phyloP scores from a whole-genome alignment of 2,888 invertebrate species.

The Isoperla grammatica region DNA sequence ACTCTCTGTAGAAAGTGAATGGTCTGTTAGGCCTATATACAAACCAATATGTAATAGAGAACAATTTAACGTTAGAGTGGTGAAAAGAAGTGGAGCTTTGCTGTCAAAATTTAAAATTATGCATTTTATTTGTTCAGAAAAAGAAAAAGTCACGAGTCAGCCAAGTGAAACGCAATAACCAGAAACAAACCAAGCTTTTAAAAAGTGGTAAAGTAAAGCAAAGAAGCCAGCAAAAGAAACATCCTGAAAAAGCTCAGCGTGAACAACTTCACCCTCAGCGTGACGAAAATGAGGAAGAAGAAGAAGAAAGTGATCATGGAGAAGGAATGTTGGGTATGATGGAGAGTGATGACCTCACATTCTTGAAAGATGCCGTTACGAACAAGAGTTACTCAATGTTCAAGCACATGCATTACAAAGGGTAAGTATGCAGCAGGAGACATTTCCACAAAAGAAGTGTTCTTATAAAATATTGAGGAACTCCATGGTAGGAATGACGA shows the following conservation, averaged over 20 bases:
- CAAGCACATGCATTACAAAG: constrained; percentile 22
- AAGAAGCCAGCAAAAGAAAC: constrained; percentile 26
- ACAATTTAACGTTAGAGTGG: no score
- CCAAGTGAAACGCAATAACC: constrained; percentile 52
- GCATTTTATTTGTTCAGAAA: constrained; percentile 42
- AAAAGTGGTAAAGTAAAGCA: constrained; percentile 16
- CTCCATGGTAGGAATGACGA: no score
- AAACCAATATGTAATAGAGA: no score
- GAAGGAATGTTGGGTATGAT: constrained; percentile 55
- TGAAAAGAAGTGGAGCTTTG: no score
- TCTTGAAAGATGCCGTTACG: constrained; percentile 46
- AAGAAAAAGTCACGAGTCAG: constrained; percentile 49
- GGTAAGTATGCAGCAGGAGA: constrained; percentile 23
- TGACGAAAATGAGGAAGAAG: constrained; percentile 22
- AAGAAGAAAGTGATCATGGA: constrained; percentile 43
- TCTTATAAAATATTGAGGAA: no score
- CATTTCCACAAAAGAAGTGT: no score
- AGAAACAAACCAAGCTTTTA: constrained; percentile 49
- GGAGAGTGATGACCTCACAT: constrained; percentile 52
- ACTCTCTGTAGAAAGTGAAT: no score
- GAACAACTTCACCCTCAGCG: neutral
- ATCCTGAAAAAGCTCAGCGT: constrained; percentile 27
- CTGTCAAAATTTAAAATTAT: neutral
- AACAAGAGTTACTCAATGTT: constrained; percentile 39
- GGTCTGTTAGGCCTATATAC: no score